Evolutionary conservation across 2,797 vertebrate genomes (phyloP).

Genomic region (Hydrocynus forskahlii): DNA sequence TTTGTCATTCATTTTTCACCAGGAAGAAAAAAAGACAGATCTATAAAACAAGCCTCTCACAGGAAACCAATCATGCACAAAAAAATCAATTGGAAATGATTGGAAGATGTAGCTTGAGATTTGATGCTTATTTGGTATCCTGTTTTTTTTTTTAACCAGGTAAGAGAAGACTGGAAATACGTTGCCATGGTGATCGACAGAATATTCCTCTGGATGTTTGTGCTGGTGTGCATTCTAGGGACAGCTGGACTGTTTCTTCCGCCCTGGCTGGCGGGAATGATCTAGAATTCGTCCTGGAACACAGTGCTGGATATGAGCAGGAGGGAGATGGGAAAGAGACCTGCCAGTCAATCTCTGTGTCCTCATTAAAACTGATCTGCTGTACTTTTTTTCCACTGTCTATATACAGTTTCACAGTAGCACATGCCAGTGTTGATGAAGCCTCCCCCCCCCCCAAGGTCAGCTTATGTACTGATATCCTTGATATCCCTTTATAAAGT

Average conservation of each 20-base stretch:
- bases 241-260: constrained; percentile 87
- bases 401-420: constrained; percentile 17
- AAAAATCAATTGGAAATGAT: constrained; percentile 44
- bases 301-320: constrained; percentile 11
- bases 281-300: constrained; percentile 67
- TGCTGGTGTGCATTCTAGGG: constrained; percentile 85
- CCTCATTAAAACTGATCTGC: constrained; percentile 23
- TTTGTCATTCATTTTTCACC: constrained; percentile 33
- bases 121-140: constrained; percentile 35
- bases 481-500: constrained; percentile 2
- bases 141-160: constrained; percentile 68
- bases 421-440: constrained; percentile 8
- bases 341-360: constrained; percentile 32
- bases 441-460: constrained; percentile 23
- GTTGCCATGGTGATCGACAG: constrained; percentile 89
- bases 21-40: constrained; percentile 21
- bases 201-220: constrained; percentile 89
- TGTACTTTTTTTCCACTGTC: background rate
- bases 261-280: constrained; percentile 87
- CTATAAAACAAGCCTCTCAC: constrained; percentile 29
- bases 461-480: constrained; percentile 37
- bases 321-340: constrained; percentile 28
- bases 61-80: constrained; percentile 40
- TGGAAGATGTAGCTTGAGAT: constrained; percentile 28
- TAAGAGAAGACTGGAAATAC: constrained; percentile 89